A percentile compares a stretch with the other conserved stretches of the same genome.
Evolutionary conservation across 1,140 invertebrate genomes (phyloP).

Genomic region (Leguminivora glycinivorella): DNA sequence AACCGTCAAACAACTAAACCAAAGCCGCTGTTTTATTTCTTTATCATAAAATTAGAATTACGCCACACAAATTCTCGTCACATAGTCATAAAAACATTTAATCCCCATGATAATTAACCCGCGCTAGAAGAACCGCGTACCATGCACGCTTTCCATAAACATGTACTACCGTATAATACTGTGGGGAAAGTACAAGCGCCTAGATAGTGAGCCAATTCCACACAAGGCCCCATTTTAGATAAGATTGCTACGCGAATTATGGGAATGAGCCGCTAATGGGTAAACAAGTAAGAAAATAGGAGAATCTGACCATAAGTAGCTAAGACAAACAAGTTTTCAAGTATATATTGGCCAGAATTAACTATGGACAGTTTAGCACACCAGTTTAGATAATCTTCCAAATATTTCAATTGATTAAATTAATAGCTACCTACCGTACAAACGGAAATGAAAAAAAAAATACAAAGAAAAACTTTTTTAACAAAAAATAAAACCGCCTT

Average conservation of each 20-base stretch:
- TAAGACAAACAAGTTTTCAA: not conserved
- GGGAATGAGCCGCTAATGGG: not conserved
- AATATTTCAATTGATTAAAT: not conserved
- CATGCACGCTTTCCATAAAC: not conserved
- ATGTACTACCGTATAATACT: not conserved
- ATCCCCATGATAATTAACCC: slow-evolving; percentile 41
- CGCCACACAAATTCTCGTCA: slow-evolving; percentile 20
- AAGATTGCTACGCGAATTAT: slow-evolving; percentile 12
- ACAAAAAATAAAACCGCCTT: no score
- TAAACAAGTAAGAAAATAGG: slow-evolving; percentile 2
- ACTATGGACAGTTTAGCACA: no score
- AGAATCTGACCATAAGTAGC: not conserved
- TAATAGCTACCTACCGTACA: not conserved
- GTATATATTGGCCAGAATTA: not conserved
- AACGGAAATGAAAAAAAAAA: not conserved
- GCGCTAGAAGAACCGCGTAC: not conserved
- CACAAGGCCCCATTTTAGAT: slow-evolving; percentile 9
- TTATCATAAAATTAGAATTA: no score
- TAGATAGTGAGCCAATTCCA: not conserved
- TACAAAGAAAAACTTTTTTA: no score
- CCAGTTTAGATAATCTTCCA: no score
- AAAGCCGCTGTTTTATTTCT: no score
- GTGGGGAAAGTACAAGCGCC: slow-evolving; percentile 8
- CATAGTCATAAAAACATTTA: slow-evolving; percentile 38
- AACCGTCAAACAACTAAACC: no score